These are phyloP conservation scores for Parthenolecanium corni DNA, from an alignment of 2,888 invertebrate species.

Conservation along the genomic window DNA sequence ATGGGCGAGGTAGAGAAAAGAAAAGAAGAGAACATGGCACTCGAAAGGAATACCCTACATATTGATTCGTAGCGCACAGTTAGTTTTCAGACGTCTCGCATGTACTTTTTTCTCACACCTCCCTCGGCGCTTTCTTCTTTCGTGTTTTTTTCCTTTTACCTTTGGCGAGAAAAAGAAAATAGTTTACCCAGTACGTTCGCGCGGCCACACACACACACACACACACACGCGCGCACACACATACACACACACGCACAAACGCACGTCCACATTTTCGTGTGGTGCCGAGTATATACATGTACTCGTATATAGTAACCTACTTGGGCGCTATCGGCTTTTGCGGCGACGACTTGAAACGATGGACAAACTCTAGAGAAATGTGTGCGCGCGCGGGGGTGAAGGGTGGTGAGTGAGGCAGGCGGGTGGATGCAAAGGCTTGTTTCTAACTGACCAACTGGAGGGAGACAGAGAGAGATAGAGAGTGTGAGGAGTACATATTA, in stretches of 20 bases:
- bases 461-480: too few species aligned
- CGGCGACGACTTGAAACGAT: not conserved
- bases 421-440: too few species aligned
- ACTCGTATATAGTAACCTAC: too few species aligned
- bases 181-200: not conserved
- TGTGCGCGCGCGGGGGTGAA: too few species aligned
- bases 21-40: not conserved
- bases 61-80: not conserved
- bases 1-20: not conserved
- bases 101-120: not conserved
- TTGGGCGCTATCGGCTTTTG: not conserved
- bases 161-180: constrained; percentile 3
- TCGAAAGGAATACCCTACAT: not conserved
- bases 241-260: not conserved
- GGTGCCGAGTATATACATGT: not conserved
- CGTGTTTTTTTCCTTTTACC: not conserved
- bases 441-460: not conserved
- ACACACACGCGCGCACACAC: not conserved
- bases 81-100: not conserved
- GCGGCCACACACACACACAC: not conserved
- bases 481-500: too few species aligned
- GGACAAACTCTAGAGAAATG: not conserved
- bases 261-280: not conserved
- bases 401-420: too few species aligned
- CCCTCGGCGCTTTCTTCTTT: not conserved